phyloP scores from a whole-genome alignment of 2,113 vertebrate species.

The Ailuropoda melanoleuca region DNA sequence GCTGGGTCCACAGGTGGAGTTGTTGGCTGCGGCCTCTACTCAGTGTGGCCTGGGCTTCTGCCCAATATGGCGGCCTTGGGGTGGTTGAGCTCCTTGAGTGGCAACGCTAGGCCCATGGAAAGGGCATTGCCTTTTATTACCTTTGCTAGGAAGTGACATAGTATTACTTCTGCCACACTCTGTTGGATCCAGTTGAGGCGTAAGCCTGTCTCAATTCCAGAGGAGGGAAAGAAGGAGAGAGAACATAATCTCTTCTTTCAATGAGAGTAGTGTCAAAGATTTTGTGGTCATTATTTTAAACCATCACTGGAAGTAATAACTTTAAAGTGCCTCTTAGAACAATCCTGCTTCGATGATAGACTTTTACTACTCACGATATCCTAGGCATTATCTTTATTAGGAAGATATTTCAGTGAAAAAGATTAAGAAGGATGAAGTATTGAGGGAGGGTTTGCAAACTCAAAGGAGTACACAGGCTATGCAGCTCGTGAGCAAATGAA shows the following conservation, averaged over 20 bases:
- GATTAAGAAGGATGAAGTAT: not conserved
- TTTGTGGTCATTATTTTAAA: not conserved
- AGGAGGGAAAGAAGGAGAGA: not conserved
- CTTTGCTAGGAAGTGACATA: not conserved
- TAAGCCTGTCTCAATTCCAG: not conserved
- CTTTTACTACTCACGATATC: not conserved
- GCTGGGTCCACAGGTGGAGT: not conserved
- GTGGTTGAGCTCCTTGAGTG: not conserved
- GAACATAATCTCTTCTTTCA: not conserved
- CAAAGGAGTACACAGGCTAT: not conserved
- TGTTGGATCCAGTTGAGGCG: not conserved
- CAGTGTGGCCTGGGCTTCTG: not conserved
- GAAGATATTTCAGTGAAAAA: constrained; percentile 14
- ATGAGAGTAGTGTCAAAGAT: not conserved
- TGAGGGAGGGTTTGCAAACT: not conserved
- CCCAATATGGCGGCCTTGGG: not conserved
- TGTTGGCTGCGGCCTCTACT: no score
- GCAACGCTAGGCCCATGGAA: not conserved
- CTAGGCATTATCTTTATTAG: constrained; percentile 23
- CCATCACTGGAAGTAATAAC: not conserved
- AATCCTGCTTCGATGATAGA: not conserved
- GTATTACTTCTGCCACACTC: not conserved
- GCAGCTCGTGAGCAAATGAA: not conserved
- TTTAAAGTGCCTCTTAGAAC: not conserved
- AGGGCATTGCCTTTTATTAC: not conserved